Evolutionary conservation across 2,113 vertebrate genomes (phyloP).

Genomic region (Entelurus aequoreus): DNA sequence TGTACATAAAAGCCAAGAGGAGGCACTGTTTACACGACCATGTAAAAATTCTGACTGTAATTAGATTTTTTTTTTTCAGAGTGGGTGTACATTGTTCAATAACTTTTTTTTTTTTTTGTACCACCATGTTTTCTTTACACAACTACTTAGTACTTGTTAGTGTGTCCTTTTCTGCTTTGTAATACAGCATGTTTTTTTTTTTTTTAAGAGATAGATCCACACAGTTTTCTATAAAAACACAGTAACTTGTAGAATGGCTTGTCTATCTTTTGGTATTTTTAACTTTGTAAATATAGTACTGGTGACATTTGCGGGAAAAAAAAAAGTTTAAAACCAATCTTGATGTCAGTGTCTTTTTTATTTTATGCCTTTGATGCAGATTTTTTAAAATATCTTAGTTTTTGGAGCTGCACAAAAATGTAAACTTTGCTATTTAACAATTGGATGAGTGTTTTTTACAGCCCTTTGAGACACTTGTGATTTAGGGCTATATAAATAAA

Average conservation of each 20-base stretch:
- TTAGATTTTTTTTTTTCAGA: neutral
- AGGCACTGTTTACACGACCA: neutral
- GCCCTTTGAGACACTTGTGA: no score
- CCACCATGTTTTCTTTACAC: conserved; percentile 44
- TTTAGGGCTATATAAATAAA: no score
- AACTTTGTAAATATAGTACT: no score
- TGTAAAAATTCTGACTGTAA: conserved; percentile 1
- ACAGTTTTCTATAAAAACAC: conserved; percentile 39
- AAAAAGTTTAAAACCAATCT: no score
- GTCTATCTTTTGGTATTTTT: neutral
- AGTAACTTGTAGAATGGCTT: neutral
- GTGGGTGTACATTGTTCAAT: conserved; percentile 36
- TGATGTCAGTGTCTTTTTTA: no score
- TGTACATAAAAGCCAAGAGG: conserved; percentile 36
- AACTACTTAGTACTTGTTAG: conserved; percentile 52
- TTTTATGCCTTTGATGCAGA: no score
- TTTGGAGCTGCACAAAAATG: no score
- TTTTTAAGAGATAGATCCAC: conserved; percentile 21
- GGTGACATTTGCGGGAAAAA: no score
- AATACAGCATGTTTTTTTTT: conserved; percentile 1
- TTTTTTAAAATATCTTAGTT: no score
- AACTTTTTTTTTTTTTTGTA: conserved; percentile 24
- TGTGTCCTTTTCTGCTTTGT: conserved; percentile 32
- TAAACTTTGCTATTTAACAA: no score
- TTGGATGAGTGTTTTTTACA: no score